Evolutionary conservation across 2,113 vertebrate species (phyloP).

Genomic region (Thermophis baileyi): DNA sequence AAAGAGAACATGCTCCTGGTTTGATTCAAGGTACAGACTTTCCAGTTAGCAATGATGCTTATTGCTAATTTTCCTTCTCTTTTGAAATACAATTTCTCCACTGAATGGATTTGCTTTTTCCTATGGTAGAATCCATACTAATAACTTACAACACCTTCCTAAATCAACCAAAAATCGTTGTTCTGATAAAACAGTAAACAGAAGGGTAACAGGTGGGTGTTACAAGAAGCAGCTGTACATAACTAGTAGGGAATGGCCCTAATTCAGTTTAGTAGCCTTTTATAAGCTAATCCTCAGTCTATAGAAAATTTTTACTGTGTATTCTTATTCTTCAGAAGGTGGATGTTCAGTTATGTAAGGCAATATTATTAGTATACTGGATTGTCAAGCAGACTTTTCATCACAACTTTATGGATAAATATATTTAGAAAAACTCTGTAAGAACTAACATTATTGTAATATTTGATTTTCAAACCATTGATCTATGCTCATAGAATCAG

Average conservation of each 20-base stretch:
- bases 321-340: background rate
- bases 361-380: background rate
- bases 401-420: background rate
- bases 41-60: background rate
- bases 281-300: slow-evolving; percentile 1
- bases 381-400: background rate
- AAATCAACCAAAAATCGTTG: background rate
- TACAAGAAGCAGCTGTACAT: background rate
- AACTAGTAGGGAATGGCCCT: background rate
- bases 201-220: background rate
- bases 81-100: background rate
- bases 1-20: background rate
- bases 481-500: background rate
- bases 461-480: background rate
- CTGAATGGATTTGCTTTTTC: background rate
- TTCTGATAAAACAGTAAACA: background rate
- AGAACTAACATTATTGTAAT: background rate
- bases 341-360: background rate
- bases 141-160: background rate
- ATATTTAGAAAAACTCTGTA: background rate
- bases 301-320: background rate
- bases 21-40: background rate
- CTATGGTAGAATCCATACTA: background rate
- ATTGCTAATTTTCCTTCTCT: slow-evolving; percentile 5
- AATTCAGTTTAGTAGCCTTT: background rate